Evolutionary conservation across 2,113 vertebrate species (phyloP), one percentile per base, ranked within the genome.

Genomic region (Oncorhynchus clarkii): DNA sequence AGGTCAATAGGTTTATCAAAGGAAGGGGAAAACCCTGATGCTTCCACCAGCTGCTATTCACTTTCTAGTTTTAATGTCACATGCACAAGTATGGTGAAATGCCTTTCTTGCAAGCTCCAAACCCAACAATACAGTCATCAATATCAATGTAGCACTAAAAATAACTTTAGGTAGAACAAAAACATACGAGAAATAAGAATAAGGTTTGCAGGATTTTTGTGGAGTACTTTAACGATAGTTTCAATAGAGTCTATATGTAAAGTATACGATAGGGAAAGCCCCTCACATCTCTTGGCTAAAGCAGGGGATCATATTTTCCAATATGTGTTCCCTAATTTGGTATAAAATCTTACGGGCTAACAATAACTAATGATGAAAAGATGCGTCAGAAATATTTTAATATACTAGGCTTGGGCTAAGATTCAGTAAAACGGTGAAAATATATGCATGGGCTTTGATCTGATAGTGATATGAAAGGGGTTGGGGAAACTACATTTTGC

Each of bases 271-370:
- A 48, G 87, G 87, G 86, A 89, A 89, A 85, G 76, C 78, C 81
- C 84, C 84, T 69, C 74, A 73, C 82, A 81, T 83, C 14, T 49
- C 77, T 75, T 70, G 31, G 80, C 81, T 79, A 77, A 73, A 79
- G 76, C 73, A 5, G 82, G 80, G 87, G 87, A 86, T 90, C 88
- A 90, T 0, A 83, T 89, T 92, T 92, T 91, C 86, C 89, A 84
- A 88, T 83, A 84, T 71, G 34, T 82, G 84, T 88, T 88, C 86
- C 83, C 83, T 84, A 85, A 88, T 82, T 75, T 66, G 3, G 76
- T 81, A 79, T 70, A 82, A 81, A 76, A 75, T 84, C 73, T 82
- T 59, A 83, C 73, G 72, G 74, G 73, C 73, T 81, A 78, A 85
- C 75, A 82, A 85, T 82, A 67, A 64, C 77, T 85, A 80, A 84